Percentiles rank a stretch among this genome's conserved stretches.
phyloP scores from a whole-genome alignment of 2,113 vertebrate species.

The Lichenostomus cassidix region DNA sequence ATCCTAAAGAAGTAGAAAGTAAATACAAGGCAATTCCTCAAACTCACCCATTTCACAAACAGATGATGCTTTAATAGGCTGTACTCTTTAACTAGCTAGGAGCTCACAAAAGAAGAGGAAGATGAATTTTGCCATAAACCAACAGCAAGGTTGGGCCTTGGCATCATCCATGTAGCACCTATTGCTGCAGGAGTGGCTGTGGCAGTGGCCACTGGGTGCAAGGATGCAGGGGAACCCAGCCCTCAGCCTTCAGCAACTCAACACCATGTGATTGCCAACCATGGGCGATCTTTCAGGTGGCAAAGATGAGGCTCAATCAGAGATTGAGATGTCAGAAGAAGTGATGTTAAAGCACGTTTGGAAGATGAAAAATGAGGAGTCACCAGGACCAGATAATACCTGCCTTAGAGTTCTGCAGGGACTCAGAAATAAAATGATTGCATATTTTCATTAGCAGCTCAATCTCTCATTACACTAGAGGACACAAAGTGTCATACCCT shows the following conservation, averaged over 20 bases:
- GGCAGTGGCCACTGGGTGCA: not conserved
- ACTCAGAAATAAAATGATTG: slow-evolving; percentile 65
- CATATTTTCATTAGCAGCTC: slow-evolving; percentile 70
- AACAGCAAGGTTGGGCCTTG: not conserved
- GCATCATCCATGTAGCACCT: not conserved
- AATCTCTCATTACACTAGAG: slow-evolving; percentile 66
- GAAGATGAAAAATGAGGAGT: slow-evolving; percentile 64
- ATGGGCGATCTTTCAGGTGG: not conserved
- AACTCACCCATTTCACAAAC: not conserved
- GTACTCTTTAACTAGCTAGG: not conserved
- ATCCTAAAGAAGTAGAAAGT: not conserved
- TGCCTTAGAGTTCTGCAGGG: slow-evolving; percentile 54
- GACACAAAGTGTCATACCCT: slow-evolving; percentile 65
- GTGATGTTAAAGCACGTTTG: slow-evolving; percentile 11
- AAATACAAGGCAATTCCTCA: not conserved
- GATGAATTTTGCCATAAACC: not conserved
- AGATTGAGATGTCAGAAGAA: slow-evolving; percentile 60
- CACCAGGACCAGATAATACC: slow-evolving; percentile 59
- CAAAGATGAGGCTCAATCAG: slow-evolving; percentile 28
- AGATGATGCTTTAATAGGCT: fast-evolving
- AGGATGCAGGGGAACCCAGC: not conserved
- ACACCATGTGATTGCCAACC: fast-evolving
- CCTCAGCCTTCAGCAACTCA: not conserved
- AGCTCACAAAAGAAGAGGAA: not conserved
- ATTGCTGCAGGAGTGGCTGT: not conserved